Evolutionary conservation across 2,888 invertebrate genomes (phyloP).

Genomic region (Pyrrhosoma nymphula): DNA sequence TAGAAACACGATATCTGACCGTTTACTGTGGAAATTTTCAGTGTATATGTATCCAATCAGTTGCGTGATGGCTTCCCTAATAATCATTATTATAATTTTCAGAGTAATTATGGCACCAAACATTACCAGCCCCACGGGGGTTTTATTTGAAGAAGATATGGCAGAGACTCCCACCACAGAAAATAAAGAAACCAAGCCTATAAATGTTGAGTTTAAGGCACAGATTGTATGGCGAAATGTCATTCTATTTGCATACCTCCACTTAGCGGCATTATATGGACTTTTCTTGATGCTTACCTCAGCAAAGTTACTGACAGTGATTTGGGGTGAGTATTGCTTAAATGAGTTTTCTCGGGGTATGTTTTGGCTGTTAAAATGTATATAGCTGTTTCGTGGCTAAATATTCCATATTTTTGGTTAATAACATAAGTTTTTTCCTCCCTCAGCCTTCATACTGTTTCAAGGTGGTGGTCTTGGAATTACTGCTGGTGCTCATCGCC

Average conservation of each 20-base stretch:
- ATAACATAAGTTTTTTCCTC: conserved; percentile 69
- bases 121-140: conserved; percentile 76
- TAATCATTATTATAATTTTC: background rate
- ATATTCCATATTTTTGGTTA: background rate
- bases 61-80: background rate
- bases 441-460: conserved; percentile 87
- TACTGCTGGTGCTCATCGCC: conserved; percentile 97
- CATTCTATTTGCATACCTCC: conserved; percentile 87
- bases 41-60: background rate
- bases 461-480: conserved; percentile 92
- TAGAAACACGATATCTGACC: background rate
- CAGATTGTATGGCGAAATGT: conserved; percentile 91
- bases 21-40: background rate
- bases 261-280: conserved; percentile 88
- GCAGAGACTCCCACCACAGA: conserved; percentile 75
- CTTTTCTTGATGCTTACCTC: conserved; percentile 86
- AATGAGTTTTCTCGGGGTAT: background rate
- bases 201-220: conserved; percentile 13
- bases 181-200: conserved; percentile 72
- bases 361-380: background rate
- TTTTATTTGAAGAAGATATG: conserved; percentile 76
- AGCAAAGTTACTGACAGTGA: conserved; percentile 86
- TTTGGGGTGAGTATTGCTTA: conserved; percentile 83
- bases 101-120: conserved; percentile 78
- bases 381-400: background rate